Conservation (phyloP, 2,113 vertebrate genomes). For the Ascaphus truei region DNA sequence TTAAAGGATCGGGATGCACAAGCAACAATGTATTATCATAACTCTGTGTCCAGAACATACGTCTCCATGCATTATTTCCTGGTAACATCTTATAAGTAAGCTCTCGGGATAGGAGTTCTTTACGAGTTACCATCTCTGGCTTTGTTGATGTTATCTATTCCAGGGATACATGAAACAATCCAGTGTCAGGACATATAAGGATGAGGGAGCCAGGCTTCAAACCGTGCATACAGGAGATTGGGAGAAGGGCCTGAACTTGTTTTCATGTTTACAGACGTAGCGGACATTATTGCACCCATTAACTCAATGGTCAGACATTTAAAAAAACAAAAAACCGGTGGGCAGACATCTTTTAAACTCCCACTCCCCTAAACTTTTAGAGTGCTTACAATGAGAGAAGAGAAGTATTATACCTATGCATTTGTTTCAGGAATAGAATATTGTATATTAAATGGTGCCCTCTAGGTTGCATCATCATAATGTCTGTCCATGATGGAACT, state of each 20-base stretch:
- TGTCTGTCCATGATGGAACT: conserved; percentile 23
- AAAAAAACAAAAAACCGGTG: too few species aligned
- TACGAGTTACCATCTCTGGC: background rate
- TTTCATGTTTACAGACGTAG: too few species aligned
- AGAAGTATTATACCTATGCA: background rate
- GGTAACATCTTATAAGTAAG: too few species aligned
- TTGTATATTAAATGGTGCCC: conserved; percentile 1
- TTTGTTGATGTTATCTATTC: conserved; percentile 29
- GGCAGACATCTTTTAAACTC: background rate
- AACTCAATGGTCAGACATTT: too few species aligned
- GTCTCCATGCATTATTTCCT: too few species aligned
- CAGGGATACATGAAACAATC: background rate
- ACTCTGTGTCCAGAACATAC: too few species aligned
- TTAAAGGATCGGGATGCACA: too few species aligned
- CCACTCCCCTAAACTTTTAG: background rate
- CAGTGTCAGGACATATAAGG: conserved; percentile 16
- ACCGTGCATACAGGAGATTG: background rate
- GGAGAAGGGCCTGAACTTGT: too few species aligned
- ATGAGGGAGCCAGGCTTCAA: background rate
- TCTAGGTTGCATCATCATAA: conserved; percentile 19
- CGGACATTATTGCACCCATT: too few species aligned
- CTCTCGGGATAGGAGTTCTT: background rate
- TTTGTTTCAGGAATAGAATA: background rate
- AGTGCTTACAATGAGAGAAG: background rate
- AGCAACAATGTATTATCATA: too few species aligned